Conservation (phyloP, 2,113 vertebrate species). For the Edolisoma coerulescens region DNA sequence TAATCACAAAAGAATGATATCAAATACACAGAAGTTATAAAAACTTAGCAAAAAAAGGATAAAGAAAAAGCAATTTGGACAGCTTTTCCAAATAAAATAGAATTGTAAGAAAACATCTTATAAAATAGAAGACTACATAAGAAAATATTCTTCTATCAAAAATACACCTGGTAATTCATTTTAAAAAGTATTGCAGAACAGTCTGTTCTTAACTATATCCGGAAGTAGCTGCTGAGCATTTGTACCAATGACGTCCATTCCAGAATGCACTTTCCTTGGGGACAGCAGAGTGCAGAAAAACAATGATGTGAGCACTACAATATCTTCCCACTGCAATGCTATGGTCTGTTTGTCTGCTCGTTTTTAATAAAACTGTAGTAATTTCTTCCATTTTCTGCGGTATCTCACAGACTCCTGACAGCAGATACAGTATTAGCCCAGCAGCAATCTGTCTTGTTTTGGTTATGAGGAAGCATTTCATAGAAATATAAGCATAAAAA, state of each 20-base stretch:
- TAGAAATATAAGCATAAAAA: not conserved
- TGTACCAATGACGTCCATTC: slow-evolving; percentile 24
- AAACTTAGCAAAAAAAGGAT: not conserved
- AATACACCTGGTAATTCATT: not conserved
- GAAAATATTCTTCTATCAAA: not conserved
- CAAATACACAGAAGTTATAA: not conserved
- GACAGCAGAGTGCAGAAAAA: not conserved
- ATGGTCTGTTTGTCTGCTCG: not conserved
- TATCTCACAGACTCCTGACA: not conserved
- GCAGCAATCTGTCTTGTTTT: not conserved
- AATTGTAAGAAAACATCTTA: not conserved
- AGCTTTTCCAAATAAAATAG: not conserved
- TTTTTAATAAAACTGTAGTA: slow-evolving; percentile 27
- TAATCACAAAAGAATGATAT: not conserved
- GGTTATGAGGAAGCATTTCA: not conserved
- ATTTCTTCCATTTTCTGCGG: not conserved
- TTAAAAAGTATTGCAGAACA: not conserved
- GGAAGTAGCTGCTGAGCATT: slow-evolving; percentile 19
- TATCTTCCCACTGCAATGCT: not conserved
- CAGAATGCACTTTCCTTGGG: not conserved
- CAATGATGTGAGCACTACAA: not conserved
- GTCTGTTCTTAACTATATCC: not conserved
- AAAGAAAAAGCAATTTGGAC: not conserved
- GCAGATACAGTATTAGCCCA: not conserved
- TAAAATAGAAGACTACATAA: not conserved